A percentile compares a stretch with the other conserved stretches of the same genome.
Conservation (phyloP, 2,888 invertebrate species). For the Plemyria rubiginata region DNA sequence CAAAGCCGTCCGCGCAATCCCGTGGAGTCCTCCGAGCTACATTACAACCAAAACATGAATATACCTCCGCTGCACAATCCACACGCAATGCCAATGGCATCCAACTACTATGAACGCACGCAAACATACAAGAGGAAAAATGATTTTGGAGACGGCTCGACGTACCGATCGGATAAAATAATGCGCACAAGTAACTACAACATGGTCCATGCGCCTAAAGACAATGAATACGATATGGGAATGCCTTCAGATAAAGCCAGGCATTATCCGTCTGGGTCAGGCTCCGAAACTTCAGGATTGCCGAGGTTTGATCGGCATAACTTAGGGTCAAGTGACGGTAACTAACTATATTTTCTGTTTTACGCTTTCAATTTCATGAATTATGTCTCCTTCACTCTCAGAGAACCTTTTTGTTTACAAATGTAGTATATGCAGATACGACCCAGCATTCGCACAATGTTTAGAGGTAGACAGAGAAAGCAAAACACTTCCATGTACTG, state of each 20-base stretch:
- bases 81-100: slow-evolving; percentile 63
- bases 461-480: too few relatives aligned
- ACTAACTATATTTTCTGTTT: slow-evolving; percentile 52
- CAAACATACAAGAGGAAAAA: slow-evolving; percentile 73
- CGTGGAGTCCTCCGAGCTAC: slow-evolving; percentile 74
- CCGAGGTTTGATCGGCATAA: slow-evolving; percentile 73
- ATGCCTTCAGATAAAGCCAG: slow-evolving; percentile 64
- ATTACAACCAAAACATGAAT: slow-evolving; percentile 66
- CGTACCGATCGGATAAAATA: slow-evolving; percentile 74
- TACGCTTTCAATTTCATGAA: slow-evolving; percentile 42
- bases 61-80: slow-evolving; percentile 59
- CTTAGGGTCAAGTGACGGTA: slow-evolving; percentile 75
- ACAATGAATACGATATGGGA: slow-evolving; percentile 61
- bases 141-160: slow-evolving; percentile 70
- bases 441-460: too few relatives aligned
- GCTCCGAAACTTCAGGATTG: slow-evolving; percentile 57
- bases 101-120: slow-evolving; percentile 71
- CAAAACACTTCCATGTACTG: too few relatives aligned
- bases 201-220: slow-evolving; percentile 60
- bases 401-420: too few relatives aligned
- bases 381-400: too few relatives aligned
- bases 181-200: slow-evolving; percentile 69
- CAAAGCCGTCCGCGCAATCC: slow-evolving; percentile 65
- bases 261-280: slow-evolving; percentile 65
- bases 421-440: too few relatives aligned